phyloP scores from a whole-genome alignment of 2,888 invertebrate species.

The Noctuana brunneofusca region DNA sequence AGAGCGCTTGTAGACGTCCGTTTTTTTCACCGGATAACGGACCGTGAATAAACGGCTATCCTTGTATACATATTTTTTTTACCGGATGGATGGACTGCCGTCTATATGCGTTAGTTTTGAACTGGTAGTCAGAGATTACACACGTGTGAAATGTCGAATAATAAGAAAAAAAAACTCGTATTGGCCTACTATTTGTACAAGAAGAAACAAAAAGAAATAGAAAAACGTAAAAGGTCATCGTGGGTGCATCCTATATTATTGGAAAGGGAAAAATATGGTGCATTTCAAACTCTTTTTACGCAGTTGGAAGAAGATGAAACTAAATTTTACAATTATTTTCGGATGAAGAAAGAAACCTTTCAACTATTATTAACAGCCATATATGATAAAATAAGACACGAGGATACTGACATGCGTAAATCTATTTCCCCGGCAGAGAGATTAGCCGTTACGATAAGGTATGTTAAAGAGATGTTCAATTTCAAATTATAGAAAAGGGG shows the following conservation, averaged over 20 bases:
- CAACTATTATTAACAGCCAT: conserved; percentile 40
- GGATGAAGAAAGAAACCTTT: conserved; percentile 39
- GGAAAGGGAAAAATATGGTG: conserved; percentile 44
- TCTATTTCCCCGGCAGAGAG: conserved; percentile 42
- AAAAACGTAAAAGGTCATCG: conserved; percentile 45
- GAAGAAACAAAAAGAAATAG: conserved; percentile 44
- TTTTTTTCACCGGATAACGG: conserved; percentile 24
- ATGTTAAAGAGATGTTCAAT: conserved; percentile 36
- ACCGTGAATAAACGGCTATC: conserved; percentile 33
- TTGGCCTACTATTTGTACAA: conserved; percentile 42
- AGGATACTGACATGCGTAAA: conserved; percentile 43
- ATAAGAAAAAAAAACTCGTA: conserved; percentile 41
- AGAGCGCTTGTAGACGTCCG: conserved; percentile 33
- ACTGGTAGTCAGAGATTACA: conserved; percentile 37
- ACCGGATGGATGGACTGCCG: conserved; percentile 40
- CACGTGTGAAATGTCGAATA: conserved; percentile 41
- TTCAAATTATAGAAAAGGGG: conserved; percentile 16
- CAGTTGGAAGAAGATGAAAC: conserved; percentile 43
- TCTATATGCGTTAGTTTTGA: conserved; percentile 40
- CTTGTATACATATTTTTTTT: conserved; percentile 35
- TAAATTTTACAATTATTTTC: conserved; percentile 44
- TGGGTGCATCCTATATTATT: conserved; percentile 46
- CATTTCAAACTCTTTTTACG: conserved; percentile 42
- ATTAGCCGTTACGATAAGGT: conserved; percentile 34
- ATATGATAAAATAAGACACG: conserved; percentile 30